These are phyloP conservation scores for Corythucha ciliata DNA, from an alignment of 2,888 invertebrate genomes.

Conservation along the genomic window DNA sequence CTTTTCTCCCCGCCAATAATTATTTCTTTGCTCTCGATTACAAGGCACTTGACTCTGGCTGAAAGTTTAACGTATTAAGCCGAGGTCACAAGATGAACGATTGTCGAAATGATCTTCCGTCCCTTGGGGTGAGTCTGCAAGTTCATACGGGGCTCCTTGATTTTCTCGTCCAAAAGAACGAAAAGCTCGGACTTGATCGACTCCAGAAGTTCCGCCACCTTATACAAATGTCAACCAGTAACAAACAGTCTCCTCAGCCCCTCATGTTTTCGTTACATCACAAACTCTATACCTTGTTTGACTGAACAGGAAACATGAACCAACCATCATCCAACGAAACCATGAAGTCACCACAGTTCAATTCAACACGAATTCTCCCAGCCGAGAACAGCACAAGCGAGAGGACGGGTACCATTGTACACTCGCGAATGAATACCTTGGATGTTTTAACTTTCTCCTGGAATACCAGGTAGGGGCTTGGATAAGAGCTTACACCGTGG, in stretches of 20 bases:
- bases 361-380: conserved; percentile 60
- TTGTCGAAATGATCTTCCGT: conserved; percentile 64
- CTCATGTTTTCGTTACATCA: neutral
- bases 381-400: conserved; percentile 60
- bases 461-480: conserved; percentile 67
- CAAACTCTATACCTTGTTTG: conserved; percentile 52
- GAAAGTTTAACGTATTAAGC: conserved; percentile 40
- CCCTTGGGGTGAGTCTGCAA: conserved; percentile 63
- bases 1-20: too few species aligned
- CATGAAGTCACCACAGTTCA: conserved; percentile 62
- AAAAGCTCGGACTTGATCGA: conserved; percentile 65
- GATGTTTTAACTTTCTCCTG: conserved; percentile 77
- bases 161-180: conserved; percentile 71
- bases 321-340: conserved; percentile 69
- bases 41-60: neutral
- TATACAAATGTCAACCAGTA: neutral
- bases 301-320: conserved; percentile 70
- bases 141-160: conserved; percentile 68
- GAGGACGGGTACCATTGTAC: conserved; percentile 68
- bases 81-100: conserved; percentile 58
- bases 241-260: neutral
- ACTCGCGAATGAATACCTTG: conserved; percentile 66
- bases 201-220: conserved; percentile 75
- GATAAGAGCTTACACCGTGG: conserved; percentile 53
- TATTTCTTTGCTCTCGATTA: too few species aligned